These are phyloP conservation scores for Platyura marginata DNA, from an alignment of 1,140 invertebrate genomes.

Conservation along the genomic window DNA sequence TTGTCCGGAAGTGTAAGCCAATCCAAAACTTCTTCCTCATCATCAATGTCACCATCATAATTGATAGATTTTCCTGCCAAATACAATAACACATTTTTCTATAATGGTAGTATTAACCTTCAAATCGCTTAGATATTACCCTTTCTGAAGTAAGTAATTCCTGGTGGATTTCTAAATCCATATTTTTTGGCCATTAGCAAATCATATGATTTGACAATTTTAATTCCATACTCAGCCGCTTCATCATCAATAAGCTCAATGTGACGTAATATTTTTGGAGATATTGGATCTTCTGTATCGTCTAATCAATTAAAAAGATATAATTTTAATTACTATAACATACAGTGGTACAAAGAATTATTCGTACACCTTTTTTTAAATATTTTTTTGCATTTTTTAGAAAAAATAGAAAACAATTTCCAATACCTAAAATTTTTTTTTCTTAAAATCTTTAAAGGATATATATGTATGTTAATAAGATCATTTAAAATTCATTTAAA, in stretches of 20 bases:
- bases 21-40: slow-evolving; percentile 84
- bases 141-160: slow-evolving; percentile 80
- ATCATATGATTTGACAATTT: slow-evolving; percentile 79
- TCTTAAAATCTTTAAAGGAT: no score
- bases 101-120: no score
- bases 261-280: slow-evolving; percentile 54
- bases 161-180: slow-evolving; percentile 73
- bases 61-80: slow-evolving; percentile 56
- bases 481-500: no score
- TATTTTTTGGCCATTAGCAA: slow-evolving; percentile 88
- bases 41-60: slow-evolving; percentile 82
- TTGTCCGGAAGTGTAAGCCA: slow-evolving; percentile 88
- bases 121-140: no score
- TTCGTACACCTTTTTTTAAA: no score
- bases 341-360: no score
- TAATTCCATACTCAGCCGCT: slow-evolving; percentile 78
- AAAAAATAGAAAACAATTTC: no score
- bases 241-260: slow-evolving; percentile 85
- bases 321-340: background rate
- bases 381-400: no score
- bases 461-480: no score
- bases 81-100: background rate
- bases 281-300: slow-evolving; percentile 46
- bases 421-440: no score
- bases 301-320: background rate